Evolutionary conservation across 2,888 invertebrate genomes (phyloP), one percentile per base, ranked within the genome.

Genomic region (Cremastinae sp.): DNA sequence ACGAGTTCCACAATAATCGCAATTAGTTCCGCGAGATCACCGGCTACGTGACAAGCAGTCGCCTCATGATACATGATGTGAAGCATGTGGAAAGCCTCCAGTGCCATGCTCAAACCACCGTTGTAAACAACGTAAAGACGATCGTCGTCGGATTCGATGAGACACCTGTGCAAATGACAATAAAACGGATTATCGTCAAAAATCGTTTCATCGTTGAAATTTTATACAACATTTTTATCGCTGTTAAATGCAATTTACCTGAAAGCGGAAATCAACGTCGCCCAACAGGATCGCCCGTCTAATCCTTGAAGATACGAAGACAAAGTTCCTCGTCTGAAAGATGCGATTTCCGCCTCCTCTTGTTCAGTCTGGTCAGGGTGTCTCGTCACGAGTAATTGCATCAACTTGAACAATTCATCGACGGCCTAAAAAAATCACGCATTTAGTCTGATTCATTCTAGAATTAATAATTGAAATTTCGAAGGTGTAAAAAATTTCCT

Each of bases 21-120:
- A 77, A 98, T 92, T 51, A 98, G 93, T 83, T 97, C 96, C 39
- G 96, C 93, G 69, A 98, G 91, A 89, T 98, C 98, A 1, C 93
- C 94, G 0, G 94, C 94, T 12, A 96, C 95, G 88, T 96, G 96
- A 85, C 96, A 96, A 0, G 96, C 96, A 7, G 97, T 96, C 10
- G 97, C 97, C 90, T 98, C 97, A 84, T 97, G 96, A 88, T 97
- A 95, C 94, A 98, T 97, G 81, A 96, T 95, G 91, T 97, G 97
- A 75, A 98, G 91, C 79, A 97, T 96, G 90, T 96, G 95, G 85
- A 97, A 93, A 22, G 97, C 96, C 93, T 97, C 91, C 49, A 92
- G 91, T 62, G 91, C 90, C 90, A 91, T 90, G 75, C 90, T 84
- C 79, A 98, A 91, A 22, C 97, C 98, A 53, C 96, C 95, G 84